phyloP scores from a whole-genome alignment of 2,113 vertebrate species.

The Pyxicephalus adspersus region DNA sequence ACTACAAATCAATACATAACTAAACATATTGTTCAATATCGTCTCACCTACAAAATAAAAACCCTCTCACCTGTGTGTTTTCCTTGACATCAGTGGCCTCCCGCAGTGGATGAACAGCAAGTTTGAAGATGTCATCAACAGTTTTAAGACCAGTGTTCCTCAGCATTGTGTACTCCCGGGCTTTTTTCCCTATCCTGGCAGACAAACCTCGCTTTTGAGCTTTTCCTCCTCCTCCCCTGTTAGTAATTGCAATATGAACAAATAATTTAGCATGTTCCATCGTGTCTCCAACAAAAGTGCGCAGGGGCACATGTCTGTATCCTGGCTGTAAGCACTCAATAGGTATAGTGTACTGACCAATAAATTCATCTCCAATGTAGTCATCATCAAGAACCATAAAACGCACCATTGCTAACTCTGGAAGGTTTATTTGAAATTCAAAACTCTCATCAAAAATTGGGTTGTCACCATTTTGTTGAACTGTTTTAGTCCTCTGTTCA shows the following conservation, averaged over 20 bases:
- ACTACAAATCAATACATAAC: too few species aligned
- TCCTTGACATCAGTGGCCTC: constrained; percentile 94
- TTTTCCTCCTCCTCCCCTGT: constrained; percentile 90
- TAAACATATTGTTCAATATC: too few species aligned
- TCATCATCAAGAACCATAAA: constrained; percentile 96
- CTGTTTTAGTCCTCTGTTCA: constrained; percentile 93
- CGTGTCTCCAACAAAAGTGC: constrained; percentile 85
- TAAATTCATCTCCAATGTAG: constrained; percentile 98
- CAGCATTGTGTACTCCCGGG: constrained; percentile 88
- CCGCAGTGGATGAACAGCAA: constrained; percentile 79
- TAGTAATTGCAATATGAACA: constrained; percentile 92
- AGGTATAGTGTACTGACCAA: constrained; percentile 92
- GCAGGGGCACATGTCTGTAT: constrained; percentile 91
- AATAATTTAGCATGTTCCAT: constrained; percentile 91
- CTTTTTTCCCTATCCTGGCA: constrained; percentile 83
- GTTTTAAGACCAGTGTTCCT: constrained; percentile 86
- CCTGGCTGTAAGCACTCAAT: constrained; percentile 95
- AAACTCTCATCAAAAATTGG: constrained; percentile 98
- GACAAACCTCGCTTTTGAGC: constrained; percentile 91
- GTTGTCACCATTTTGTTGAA: constrained; percentile 93
- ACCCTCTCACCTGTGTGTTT: constrained; percentile 84
- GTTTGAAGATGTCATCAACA: constrained; percentile 90
- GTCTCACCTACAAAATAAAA: too few species aligned
- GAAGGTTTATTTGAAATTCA: constrained; percentile 95
- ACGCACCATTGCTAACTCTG: constrained; percentile 92